A percentile compares a stretch with the other conserved stretches of the same genome.
phyloP scores from a whole-genome alignment of 1,140 invertebrate species.

The Thalassaphorura encarpata region DNA sequence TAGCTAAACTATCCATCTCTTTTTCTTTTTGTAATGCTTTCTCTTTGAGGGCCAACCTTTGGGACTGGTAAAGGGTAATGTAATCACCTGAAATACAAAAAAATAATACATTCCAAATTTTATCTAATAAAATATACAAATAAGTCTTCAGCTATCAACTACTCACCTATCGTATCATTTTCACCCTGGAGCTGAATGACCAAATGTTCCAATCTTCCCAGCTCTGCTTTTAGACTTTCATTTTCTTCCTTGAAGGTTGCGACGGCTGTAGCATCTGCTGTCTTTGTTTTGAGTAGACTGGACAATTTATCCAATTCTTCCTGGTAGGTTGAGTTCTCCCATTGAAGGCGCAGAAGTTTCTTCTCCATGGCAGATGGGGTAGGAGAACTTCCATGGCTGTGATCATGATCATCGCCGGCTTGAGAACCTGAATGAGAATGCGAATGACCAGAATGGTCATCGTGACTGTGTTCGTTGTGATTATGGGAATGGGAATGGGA shows the following conservation, averaged over 20 bases:
- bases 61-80: slow-evolving; percentile 29
- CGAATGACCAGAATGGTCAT: slow-evolving; percentile 9
- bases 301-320: slow-evolving; percentile 24
- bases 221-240: slow-evolving; percentile 11
- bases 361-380: slow-evolving; percentile 22
- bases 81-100: slow-evolving; percentile 26
- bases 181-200: slow-evolving; percentile 31
- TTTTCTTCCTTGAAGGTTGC: slow-evolving; percentile 8
- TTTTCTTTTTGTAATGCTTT: slow-evolving; percentile 25
- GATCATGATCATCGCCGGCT: slow-evolving; percentile 1
- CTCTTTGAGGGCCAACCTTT: slow-evolving; percentile 25
- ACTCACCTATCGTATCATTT: slow-evolving; percentile 31
- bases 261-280: slow-evolving; percentile 5
- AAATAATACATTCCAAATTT: not conserved
- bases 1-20: slow-evolving; percentile 1
- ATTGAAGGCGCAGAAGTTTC: slow-evolving; percentile 25
- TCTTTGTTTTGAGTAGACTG: slow-evolving; percentile 2
- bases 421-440: slow-evolving; percentile 4
- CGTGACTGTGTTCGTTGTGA: slow-evolving; percentile 9
- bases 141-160: not conserved
- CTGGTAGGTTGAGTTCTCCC: slow-evolving; percentile 27
- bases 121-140: not conserved
- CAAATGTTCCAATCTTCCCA: slow-evolving; percentile 23
- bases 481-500: not conserved
- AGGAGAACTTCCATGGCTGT: slow-evolving; percentile 1